Conservation (phyloP, 2,797 vertebrate species). For the Sebastes miniatus region DNA sequence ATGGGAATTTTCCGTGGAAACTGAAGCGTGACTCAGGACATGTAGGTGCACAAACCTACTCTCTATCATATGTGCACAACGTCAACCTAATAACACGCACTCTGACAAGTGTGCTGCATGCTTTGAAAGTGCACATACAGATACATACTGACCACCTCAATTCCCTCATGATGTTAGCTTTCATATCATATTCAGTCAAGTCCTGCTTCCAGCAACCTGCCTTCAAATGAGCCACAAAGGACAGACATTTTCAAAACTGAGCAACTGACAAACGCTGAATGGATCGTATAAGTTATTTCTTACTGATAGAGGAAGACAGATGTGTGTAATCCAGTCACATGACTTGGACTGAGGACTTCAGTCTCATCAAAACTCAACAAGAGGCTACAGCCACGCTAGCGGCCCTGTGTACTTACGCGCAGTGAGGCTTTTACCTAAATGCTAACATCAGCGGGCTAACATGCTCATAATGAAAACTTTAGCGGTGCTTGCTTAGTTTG, state of each 20-base stretch:
- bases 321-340: background rate
- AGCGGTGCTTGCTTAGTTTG: background rate
- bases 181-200: background rate
- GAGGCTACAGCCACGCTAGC: background rate
- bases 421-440: background rate
- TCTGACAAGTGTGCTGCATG: background rate
- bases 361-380: background rate
- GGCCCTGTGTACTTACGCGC: background rate
- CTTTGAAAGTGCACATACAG: background rate
- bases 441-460: background rate
- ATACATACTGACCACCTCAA: background rate
- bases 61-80: background rate
- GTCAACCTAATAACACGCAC: background rate
- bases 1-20: slow-evolving; percentile 34
- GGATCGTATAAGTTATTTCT: background rate
- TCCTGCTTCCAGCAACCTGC: background rate
- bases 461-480: background rate
- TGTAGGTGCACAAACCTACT: slow-evolving; percentile 10
- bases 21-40: background rate
- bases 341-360: background rate
- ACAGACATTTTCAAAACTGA: background rate
- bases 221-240: background rate
- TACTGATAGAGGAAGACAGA: background rate
- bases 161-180: background rate
- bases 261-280: background rate